phyloP scores from a whole-genome alignment of 2,888 invertebrate genomes.

The Sinelater perroti region DNA sequence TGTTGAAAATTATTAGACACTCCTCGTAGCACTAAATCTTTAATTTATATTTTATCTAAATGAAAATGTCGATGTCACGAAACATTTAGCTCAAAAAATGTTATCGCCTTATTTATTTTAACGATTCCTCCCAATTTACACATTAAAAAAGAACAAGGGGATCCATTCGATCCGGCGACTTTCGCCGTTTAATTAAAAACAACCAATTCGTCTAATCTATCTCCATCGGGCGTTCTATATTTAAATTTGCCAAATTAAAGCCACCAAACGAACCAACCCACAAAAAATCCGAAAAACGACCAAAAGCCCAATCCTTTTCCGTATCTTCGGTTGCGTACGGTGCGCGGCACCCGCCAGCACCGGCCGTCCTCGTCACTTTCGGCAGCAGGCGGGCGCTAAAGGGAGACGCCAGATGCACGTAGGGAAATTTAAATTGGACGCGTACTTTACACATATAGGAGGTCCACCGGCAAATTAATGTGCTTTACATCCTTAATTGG shows the following conservation, averaged over 20 bases:
- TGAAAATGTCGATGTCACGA: too few relatives aligned
- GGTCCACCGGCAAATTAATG: constrained; percentile 62
- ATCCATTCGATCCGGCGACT: too few relatives aligned
- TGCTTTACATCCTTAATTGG: constrained; percentile 62
- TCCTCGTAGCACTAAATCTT: too few relatives aligned
- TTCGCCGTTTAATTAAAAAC: constrained; percentile 15
- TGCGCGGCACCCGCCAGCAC: constrained; percentile 16
- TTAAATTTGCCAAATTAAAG: constrained; percentile 46
- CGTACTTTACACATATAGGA: constrained; percentile 55
- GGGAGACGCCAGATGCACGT: constrained; percentile 29
- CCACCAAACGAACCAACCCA: constrained; percentile 42
- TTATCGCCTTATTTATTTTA: too few relatives aligned
- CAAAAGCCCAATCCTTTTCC: constrained; percentile 20
- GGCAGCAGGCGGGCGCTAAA: constrained; percentile 28
- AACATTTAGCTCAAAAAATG: too few relatives aligned
- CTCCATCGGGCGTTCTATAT: constrained; percentile 41
- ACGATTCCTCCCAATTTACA: too few relatives aligned
- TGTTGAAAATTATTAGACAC: too few relatives aligned
- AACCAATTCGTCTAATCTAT: constrained; percentile 39
- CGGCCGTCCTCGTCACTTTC: constrained; percentile 32
- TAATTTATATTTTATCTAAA: too few relatives aligned
- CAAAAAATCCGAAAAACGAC: constrained; percentile 31
- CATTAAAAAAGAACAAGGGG: too few relatives aligned
- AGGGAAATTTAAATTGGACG: constrained; percentile 41
- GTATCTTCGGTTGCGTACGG: constrained; percentile 5